A percentile compares a stretch with the other conserved stretches of the same genome.
Conservation (phyloP, 2,113 vertebrate species). For the Lophura nycthemera region DNA sequence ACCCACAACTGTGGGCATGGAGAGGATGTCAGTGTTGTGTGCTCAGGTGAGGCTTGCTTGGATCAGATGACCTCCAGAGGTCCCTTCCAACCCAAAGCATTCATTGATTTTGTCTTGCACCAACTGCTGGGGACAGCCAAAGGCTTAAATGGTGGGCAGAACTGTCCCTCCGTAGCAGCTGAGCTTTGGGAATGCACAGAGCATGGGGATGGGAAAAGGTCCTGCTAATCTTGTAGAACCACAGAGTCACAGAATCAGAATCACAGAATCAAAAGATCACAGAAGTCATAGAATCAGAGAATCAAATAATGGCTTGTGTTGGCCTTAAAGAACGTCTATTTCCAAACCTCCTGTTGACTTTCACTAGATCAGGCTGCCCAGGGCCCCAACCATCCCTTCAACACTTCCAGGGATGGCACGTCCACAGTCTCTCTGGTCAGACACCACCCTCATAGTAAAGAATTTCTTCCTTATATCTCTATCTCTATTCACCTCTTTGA, state of each 20-base stretch:
- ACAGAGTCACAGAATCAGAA: neutral
- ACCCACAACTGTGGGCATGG: constrained; percentile 70
- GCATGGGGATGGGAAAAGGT: neutral
- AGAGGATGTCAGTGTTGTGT: constrained; percentile 67
- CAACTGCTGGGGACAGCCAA: neutral
- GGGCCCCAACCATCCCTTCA: neutral
- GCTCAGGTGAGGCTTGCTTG: constrained; percentile 15
- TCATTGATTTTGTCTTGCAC: neutral
- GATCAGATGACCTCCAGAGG: neutral
- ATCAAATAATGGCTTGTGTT: neutral
- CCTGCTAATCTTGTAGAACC: neutral
- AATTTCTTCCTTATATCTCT: neutral
- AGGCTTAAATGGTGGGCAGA: neutral
- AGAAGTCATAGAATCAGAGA: neutral
- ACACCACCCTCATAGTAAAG: neutral
- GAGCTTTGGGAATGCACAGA: neutral
- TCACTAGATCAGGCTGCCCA: neutral
- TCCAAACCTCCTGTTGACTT: neutral
- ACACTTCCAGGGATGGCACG: neutral
- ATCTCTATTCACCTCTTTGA: neutral
- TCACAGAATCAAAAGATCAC: neutral
- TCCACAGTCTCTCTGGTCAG: neutral
- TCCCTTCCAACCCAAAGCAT: neutral
- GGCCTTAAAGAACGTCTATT: neutral
- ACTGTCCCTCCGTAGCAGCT: neutral